A percentile compares a stretch with the other conserved stretches of the same genome.
These are phyloP conservation scores for Nesoenas mayeri DNA, from an alignment of 2,113 vertebrate species.

Conservation along the genomic window DNA sequence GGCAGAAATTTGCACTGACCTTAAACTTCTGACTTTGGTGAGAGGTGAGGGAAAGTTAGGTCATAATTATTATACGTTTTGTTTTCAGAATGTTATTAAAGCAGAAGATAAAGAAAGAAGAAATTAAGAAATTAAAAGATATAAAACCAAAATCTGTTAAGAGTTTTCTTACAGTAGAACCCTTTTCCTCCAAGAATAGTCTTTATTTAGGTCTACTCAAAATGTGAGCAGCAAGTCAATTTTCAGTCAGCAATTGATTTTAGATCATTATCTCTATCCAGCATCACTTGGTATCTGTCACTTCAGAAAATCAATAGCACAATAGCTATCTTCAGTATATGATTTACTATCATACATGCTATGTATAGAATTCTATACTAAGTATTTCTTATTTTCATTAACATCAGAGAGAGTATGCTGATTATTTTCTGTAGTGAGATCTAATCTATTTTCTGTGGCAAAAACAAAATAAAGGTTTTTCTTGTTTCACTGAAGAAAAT, in stretches of 20 bases:
- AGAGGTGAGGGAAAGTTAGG: neutral
- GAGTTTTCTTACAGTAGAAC: neutral
- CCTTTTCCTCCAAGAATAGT: neutral
- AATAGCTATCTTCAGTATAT: neutral
- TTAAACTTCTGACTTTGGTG: neutral
- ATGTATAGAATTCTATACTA: neutral
- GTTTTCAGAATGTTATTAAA: neutral
- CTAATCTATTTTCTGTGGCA: neutral
- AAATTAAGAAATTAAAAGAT: neutral
- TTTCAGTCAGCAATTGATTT: constrained; percentile 1
- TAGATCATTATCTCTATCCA: neutral
- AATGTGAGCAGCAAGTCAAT: neutral
- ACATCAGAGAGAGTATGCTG: neutral
- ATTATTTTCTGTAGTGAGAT: neutral
- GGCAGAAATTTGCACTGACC: neutral
- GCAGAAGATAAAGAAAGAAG: neutral
- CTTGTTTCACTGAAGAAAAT: neutral
- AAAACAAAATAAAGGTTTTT: neutral
- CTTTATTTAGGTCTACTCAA: neutral
- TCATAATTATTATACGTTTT: neutral
- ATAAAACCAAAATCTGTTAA: neutral
- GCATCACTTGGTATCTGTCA: neutral
- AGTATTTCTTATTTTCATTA: neutral
- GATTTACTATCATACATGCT: neutral
- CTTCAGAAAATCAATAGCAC: constrained; percentile 6